Conservation (phyloP, 2,113 vertebrate species). For the Daubentonia madagascariensis region DNA sequence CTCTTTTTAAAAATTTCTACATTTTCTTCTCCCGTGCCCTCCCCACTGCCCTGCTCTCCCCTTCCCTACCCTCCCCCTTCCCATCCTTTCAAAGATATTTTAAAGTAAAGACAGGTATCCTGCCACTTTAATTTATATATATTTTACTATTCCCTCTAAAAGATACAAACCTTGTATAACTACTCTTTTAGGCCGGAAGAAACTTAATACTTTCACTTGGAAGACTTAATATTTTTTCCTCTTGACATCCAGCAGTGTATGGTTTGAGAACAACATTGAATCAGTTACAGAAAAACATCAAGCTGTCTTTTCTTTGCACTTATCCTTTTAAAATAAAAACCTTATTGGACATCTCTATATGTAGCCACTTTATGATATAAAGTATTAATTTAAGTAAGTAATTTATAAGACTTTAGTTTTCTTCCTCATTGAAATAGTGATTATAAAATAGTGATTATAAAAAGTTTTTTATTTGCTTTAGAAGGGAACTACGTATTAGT, state of each 20-base stretch:
- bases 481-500: not conserved
- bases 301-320: not conserved
- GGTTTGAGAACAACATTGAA: not conserved
- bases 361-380: not conserved
- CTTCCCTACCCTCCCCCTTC: accelerated
- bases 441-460: not conserved
- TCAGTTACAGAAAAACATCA: not conserved
- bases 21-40: not conserved
- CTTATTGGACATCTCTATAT: not conserved
- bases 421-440: not conserved
- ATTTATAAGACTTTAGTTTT: not conserved
- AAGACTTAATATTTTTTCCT: not conserved
- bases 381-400: not conserved
- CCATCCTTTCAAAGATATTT: not conserved
- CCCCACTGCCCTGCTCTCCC: accelerated
- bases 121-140: not conserved
- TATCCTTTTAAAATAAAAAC: not conserved
- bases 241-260: not conserved
- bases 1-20: not conserved
- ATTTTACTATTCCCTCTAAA: not conserved
- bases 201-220: not conserved
- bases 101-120: not conserved
- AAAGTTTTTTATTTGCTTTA: not conserved
- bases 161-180: not conserved
- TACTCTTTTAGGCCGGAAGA: not conserved